Evolutionary conservation across 1,140 invertebrate species (phyloP), one percentile per base, ranked within the genome.

Genomic region (Temnothorax nylanderi): DNA sequence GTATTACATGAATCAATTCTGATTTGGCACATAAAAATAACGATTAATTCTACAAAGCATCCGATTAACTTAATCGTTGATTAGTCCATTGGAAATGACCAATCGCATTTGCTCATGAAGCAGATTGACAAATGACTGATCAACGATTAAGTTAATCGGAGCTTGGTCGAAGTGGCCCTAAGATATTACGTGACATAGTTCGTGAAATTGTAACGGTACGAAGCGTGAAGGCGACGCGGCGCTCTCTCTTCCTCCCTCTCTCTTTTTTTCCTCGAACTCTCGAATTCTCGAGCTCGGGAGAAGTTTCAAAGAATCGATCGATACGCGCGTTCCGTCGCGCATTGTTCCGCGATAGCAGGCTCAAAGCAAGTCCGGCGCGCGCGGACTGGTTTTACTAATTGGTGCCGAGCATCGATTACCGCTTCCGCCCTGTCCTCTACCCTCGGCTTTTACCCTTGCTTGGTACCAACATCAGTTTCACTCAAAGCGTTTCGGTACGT

Each of bases 371-470:
- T 89, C 89, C 89, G 18, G n/a, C 80, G 88, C 26, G 71, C 88
- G 88, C 89, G 89, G 92, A 91, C 89, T 92, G 92, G 90, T 92
- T 93, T 93, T 93, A 90, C 91, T 93, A 93, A 93, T 93, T 93
- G 92, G 90, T 90, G 89, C 91, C 87, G 91, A 91, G 91, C 93
- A 93, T 91, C 91, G 92, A 93, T 92, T 93, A 93, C 90, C 90
- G 81, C 86, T 87, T 86, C 80, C 86, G 80, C 47, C 81, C 85
- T 76, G 72, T 85, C 72, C 74, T 81, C 62, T 74, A 77, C 85
- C 60, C 74, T 86, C 77, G 76, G 77, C 56, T 60, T 60, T 74
- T 72, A 60, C 26, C 26, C 26, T 26, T 26, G 26, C 26, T 26
- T 26, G 26, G 26, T 26, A 26, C 47, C 71, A 13, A 51, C 69